phyloP scores from a whole-genome alignment of 2,113 vertebrate genomes.

The Nyctereutes procyonoides region DNA sequence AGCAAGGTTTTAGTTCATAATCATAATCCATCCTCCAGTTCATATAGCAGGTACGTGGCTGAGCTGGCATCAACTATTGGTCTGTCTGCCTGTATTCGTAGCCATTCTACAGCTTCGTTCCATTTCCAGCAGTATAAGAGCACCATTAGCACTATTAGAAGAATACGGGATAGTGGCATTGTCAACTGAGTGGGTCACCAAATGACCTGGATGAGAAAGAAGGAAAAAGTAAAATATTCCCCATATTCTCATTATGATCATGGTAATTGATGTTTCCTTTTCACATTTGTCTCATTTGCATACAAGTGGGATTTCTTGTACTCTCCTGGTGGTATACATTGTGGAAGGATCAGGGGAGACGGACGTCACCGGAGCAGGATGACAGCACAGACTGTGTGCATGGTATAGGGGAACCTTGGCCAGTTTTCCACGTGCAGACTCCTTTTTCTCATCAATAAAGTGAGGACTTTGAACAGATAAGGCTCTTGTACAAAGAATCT shows the following conservation, averaged over 20 bases:
- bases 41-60: rapidly evolving
- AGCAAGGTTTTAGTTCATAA: background rate
- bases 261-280: background rate
- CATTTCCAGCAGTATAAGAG: background rate
- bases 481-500: background rate
- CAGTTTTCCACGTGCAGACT: background rate
- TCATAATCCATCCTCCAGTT: background rate
- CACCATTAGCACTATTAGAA: background rate
- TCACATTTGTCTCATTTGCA: background rate
- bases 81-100: background rate
- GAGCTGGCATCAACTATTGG: background rate
- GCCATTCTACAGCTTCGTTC: background rate
- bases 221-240: background rate
- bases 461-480: background rate
- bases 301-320: background rate
- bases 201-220: background rate
- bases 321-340: background rate
- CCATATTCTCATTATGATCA: background rate
- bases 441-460: background rate
- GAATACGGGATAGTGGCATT: background rate
- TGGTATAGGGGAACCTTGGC: background rate
- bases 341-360: background rate
- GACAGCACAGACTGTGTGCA: too few species aligned
- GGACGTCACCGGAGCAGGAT: background rate
- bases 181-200: background rate